Base-by-base conservation (phyloP, 2,113 vertebrate genomes). In the Caranx melampygus region DNA sequence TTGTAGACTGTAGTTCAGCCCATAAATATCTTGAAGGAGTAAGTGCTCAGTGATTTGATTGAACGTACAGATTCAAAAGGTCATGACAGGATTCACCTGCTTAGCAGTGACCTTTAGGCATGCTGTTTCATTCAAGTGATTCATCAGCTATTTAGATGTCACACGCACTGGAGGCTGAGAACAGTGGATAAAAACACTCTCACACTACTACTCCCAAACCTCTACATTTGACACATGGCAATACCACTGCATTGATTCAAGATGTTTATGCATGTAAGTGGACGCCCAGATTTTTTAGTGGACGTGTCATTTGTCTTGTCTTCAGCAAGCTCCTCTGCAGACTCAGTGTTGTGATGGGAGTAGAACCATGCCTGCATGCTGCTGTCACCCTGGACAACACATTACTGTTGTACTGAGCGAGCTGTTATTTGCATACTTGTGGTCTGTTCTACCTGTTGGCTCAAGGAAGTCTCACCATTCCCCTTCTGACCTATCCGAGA, bases 401-500 rank as follows among this genome's bases (percentile, higher is more conserved):
- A 16, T 16, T 16, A 20, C 13, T 58, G 42, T 16, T 47, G 26
- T 18, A 6, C 55, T 18, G 26, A 21, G 35, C 51, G 26, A 21
- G 35, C 51, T 72, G 35, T 44, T 61, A 52, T 61, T 58, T 78
- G 16, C 59, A 58, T 62, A 21, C 15, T 42, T 74, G 31, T 42
- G 16, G 18, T n/a, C 18, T 59, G 6, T 20, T 82, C 20, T 70
- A 64, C 45, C 15, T 61, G 33, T 26, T 18, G 7, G 13, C 11
- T 14, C 35, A 26, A 62, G 20, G 9, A 12, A 51, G 8, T 35
- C 35, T 52, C 0, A 4, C 20, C 6, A 21, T 40, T 72, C 33
- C 59, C 33, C 45, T 71, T 71, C 40, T 67, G 57, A 78, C 63
- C 2, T 55, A 55, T n/a, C 12, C 33, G 31, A 12, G n/a, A 61